Evolutionary conservation across 2,888 invertebrate genomes (phyloP).

Genomic region (Cantharis nigra): DNA sequence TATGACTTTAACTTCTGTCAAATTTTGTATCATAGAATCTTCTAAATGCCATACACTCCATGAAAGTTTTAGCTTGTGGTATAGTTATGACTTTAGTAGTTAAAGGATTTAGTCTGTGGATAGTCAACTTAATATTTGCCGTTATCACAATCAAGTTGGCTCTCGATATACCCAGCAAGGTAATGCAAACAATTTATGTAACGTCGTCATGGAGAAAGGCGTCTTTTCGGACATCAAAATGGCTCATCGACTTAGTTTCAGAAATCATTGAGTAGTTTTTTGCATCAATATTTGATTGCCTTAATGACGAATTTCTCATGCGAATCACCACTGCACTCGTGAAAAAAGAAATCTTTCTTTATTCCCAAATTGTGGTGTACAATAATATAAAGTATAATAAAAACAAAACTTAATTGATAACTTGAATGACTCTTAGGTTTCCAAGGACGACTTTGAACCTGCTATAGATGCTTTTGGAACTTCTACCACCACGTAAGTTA

Average conservation of each 20-base stretch:
- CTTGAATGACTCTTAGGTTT: background rate
- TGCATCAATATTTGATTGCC: no score
- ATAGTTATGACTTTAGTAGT: conserved; percentile 1
- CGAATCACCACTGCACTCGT: no score
- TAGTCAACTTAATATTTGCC: conserved; percentile 1
- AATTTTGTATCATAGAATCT: background rate
- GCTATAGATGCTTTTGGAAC: background rate
- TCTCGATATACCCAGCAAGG: background rate
- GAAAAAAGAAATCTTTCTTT: no score
- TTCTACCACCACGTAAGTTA: background rate
- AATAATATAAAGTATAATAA: no score
- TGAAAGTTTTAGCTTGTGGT: conserved; percentile 7
- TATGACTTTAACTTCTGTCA: background rate
- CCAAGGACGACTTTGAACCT: background rate
- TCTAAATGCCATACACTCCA: background rate
- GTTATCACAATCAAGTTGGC: background rate
- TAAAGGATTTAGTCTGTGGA: conserved; percentile 7
- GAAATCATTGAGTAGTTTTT: no score
- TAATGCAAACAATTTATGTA: background rate
- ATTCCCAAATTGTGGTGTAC: no score
- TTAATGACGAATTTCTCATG: no score
- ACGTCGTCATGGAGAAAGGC: no score
- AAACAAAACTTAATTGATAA: background rate
- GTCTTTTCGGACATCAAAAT: no score
- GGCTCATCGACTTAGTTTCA: no score